Evolutionary conservation across 2,797 vertebrate species (phyloP), one percentile per base, ranked within the genome.

Genomic region (Hyperoplus immaculatus): DNA sequence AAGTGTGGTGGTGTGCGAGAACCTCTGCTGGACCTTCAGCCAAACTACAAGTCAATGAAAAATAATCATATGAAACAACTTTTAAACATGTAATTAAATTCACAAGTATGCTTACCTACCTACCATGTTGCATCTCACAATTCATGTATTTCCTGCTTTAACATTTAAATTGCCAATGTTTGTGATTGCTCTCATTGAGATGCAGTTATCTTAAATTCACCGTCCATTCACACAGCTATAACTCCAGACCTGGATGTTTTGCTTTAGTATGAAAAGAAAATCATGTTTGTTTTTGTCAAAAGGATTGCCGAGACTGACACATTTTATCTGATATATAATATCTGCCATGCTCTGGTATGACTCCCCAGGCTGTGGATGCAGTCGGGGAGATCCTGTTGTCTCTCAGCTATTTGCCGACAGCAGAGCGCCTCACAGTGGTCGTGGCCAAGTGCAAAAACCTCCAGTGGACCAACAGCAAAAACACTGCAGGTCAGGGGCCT

Each of bases 381-480:
- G 98, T 98, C 0, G 98, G 98, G 1, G 98, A 99, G 92, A 97
- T 99, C 89, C 92, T 99, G 77, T 89, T 99, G 39, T 99, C 97
- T 50, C 97, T 99, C 61, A 99, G 98, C 79, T 99, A 99, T 92
- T 91, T 99, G 79, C 98, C 98, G 4, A 99, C 98, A 0, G 98
- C 98, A 0, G 98, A 99, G 93, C 96, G 98, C 56, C 96, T 99
- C 89, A 99, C 98, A 0, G 97, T 99, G 85, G 98, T 99, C 0
- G 97, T 99, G 70, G 98, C 99, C 64, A 99, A 99, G 93, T 98
- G 97, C 83, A 99, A 97, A 94, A 99, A 97, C 88, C 96, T 99
- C 0, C 82, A 97, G 78, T 99, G 98, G 98, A 97, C 94, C 88
- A 96, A 96, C 0, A 91, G 96, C 77, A 99, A 98, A 91, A 95